A percentile compares a stretch with the other conserved stretches of the same genome.
phyloP scores from a whole-genome alignment of 2,113 vertebrate species.

The Bombycilla garrulus region DNA sequence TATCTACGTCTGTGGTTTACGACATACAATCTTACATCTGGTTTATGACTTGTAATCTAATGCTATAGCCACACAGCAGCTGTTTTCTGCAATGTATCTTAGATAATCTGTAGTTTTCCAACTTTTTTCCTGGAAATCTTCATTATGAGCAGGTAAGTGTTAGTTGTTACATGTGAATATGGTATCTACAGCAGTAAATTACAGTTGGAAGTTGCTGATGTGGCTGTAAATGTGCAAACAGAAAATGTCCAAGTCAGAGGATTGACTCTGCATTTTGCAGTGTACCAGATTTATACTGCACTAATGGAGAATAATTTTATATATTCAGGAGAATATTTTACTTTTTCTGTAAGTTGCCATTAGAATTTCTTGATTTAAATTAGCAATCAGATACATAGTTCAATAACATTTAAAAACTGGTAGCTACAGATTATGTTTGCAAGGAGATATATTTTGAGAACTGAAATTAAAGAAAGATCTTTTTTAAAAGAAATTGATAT shows the following conservation, averaged over 20 bases:
- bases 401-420: not conserved
- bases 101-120: not conserved
- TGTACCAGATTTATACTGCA: not conserved
- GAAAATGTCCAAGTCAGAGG: not conserved
- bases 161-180: not conserved
- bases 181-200: not conserved
- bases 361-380: not conserved
- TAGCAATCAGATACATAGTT: not conserved
- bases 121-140: constrained; percentile 15
- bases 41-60: not conserved
- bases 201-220: not conserved
- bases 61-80: not conserved
- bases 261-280: not conserved
- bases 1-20: not conserved
- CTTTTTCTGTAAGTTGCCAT: not conserved
- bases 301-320: not conserved
- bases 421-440: not conserved
- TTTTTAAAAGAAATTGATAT: not conserved
- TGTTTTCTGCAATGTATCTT: not conserved
- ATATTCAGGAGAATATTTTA: not conserved
- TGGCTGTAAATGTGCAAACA: not conserved
- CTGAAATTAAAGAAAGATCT: not conserved
- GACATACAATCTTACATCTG: not conserved
- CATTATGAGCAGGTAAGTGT: not conserved
- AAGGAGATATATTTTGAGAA: not conserved